phyloP scores from a whole-genome alignment of 1,140 invertebrate genomes.

The Pseudomyrmex pallidus region DNA sequence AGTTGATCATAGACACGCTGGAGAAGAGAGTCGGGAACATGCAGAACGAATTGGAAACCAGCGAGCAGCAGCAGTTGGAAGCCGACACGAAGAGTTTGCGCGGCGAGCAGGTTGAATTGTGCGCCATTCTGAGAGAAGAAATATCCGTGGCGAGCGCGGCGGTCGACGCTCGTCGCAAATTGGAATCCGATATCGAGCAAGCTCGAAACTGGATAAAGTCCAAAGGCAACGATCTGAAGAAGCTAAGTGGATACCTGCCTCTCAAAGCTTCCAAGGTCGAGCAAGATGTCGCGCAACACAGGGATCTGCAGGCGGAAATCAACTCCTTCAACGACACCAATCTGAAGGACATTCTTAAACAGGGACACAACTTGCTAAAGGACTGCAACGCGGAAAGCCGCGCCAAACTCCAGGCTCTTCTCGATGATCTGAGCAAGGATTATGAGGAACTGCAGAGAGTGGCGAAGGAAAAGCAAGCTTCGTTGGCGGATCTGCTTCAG shows the following conservation, averaged over 20 bases:
- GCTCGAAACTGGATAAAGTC: conserved; percentile 92
- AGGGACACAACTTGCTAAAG: conserved; percentile 90
- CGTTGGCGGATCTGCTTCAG: conserved; percentile 90
- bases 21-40: conserved; percentile 93
- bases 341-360: conserved; percentile 91
- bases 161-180: conserved; percentile 89
- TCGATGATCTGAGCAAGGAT: conserved; percentile 89
- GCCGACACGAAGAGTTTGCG: conserved; percentile 88
- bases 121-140: conserved; percentile 89
- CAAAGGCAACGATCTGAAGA: conserved; percentile 91
- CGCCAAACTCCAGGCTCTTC: conserved; percentile 87
- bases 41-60: conserved; percentile 93
- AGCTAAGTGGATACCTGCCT: conserved; percentile 90
- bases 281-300: conserved; percentile 91
- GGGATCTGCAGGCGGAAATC: conserved; percentile 90
- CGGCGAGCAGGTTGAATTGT: conserved; percentile 90
- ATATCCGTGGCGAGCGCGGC: conserved; percentile 89
- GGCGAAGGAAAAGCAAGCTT: conserved; percentile 90
- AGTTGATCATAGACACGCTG: conserved; percentile 92
- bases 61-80: conserved; percentile 91
- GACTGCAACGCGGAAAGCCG: conserved; percentile 92
- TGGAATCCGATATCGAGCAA: conserved; percentile 92
- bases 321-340: conserved; percentile 91
- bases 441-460: conserved; percentile 90
- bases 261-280: conserved; percentile 91